These are phyloP conservation scores for Falco peregrinus DNA, from an alignment of 2,797 vertebrate species.

Conservation along the genomic window DNA sequence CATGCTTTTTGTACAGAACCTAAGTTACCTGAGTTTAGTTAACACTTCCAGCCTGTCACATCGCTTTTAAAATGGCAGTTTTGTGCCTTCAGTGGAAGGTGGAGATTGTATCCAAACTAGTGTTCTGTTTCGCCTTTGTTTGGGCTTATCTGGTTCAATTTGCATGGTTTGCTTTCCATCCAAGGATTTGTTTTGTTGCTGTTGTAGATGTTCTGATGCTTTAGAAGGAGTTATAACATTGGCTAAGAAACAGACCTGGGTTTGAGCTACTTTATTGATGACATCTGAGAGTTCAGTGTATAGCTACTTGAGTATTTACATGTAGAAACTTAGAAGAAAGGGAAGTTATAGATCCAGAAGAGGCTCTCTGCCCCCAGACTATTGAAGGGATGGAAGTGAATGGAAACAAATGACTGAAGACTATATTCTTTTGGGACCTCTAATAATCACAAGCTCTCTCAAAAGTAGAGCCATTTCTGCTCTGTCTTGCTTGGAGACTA, in stretches of 20 bases:
- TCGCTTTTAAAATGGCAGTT: not conserved
- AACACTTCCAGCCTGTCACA: not conserved
- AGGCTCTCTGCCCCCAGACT: not conserved
- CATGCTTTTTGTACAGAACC: not conserved
- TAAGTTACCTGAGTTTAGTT: not conserved
- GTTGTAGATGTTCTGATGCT: not conserved
- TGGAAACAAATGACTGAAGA: not conserved
- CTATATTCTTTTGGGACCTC: not conserved
- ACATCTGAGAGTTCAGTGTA: not conserved
- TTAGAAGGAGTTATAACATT: not conserved
- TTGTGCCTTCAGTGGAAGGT: not conserved
- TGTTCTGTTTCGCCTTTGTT: not conserved
- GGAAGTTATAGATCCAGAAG: not conserved
- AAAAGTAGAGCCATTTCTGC: not conserved
- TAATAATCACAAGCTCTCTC: not conserved
- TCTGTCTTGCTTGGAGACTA: not conserved
- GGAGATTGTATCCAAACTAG: not conserved
- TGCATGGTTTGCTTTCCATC: not conserved
- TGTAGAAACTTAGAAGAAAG: not conserved
- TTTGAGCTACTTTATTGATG: not conserved
- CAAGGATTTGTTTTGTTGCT: not conserved
- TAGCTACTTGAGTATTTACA: not conserved
- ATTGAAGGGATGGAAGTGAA: not conserved
- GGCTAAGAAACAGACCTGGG: not conserved
- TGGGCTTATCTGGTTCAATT: not conserved